phyloP scores from a whole-genome alignment of 2,797 vertebrate genomes.

The Artibeus jamaicensis region DNA sequence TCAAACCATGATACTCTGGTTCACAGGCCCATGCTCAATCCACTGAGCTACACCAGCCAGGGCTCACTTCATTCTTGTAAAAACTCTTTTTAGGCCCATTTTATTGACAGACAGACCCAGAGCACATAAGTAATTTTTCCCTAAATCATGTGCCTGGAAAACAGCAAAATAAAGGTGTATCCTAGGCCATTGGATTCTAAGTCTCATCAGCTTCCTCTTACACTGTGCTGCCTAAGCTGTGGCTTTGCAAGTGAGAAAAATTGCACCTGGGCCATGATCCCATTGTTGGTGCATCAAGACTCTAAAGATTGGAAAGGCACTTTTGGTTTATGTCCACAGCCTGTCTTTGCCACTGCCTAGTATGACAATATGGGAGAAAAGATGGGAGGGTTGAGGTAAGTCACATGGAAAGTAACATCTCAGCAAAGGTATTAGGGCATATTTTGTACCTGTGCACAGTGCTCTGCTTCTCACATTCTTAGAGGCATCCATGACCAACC shows the following conservation, averaged over 20 bases:
- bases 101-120: neutral
- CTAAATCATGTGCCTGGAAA: neutral
- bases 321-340: neutral
- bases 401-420: neutral
- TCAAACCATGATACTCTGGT: too few relatives aligned
- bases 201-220: neutral
- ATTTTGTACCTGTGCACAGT: too few relatives aligned
- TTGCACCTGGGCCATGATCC: neutral
- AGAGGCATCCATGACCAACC: rapidly evolving
- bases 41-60: too few relatives aligned
- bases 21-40: too few relatives aligned
- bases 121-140: neutral
- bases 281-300: neutral
- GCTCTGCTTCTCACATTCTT: neutral
- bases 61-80: neutral
- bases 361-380: neutral
- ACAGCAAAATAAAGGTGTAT: neutral
- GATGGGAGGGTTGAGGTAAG: too few relatives aligned
- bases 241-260: neutral
- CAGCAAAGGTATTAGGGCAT: neutral
- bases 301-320: neutral
- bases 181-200: neutral
- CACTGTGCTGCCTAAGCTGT: neutral
- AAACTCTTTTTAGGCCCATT: neutral
- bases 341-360: neutral